A percentile compares a stretch with the other conserved stretches of the same genome.
phyloP scores from a whole-genome alignment of 2,888 invertebrate species.

The Gortyna flavago region DNA sequence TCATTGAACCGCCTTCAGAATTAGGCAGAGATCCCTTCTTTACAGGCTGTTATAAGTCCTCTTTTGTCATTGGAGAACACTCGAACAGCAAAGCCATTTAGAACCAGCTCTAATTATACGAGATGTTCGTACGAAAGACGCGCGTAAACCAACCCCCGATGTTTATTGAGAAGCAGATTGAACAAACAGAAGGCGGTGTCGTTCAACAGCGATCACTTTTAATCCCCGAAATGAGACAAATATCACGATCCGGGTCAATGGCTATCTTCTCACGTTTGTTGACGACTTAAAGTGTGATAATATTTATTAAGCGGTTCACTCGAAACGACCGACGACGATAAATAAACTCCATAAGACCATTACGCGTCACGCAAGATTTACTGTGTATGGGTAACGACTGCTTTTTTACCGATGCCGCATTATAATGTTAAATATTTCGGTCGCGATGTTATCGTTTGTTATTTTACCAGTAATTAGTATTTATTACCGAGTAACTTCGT shows the following conservation, averaged over 20 bases:
- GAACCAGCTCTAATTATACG: constrained; percentile 85
- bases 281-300: constrained; percentile 89
- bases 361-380: constrained; percentile 89
- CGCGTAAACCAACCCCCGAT: constrained; percentile 78
- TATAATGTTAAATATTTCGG: constrained; percentile 83
- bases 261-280: constrained; percentile 90
- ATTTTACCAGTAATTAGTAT: constrained; percentile 90
- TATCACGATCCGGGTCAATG: constrained; percentile 89
- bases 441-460: constrained; percentile 85
- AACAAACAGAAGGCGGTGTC: constrained; percentile 84
- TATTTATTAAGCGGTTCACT: constrained; percentile 89
- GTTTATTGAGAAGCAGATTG: constrained; percentile 86
- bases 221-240: constrained; percentile 88
- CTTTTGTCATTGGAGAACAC: constrained; percentile 87
- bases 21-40: constrained; percentile 79
- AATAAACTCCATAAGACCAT: constrained; percentile 87
- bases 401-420: constrained; percentile 77
- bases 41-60: constrained; percentile 78
- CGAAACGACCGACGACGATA: constrained; percentile 85
- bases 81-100: constrained; percentile 82
- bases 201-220: constrained; percentile 85
- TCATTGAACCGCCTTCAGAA: constrained; percentile 83
- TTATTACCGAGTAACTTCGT: constrained; percentile 83
- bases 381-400: constrained; percentile 82
- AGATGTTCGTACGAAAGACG: constrained; percentile 74